phyloP scores from a whole-genome alignment of 2,888 invertebrate species.

The Carabus problematicus region DNA sequence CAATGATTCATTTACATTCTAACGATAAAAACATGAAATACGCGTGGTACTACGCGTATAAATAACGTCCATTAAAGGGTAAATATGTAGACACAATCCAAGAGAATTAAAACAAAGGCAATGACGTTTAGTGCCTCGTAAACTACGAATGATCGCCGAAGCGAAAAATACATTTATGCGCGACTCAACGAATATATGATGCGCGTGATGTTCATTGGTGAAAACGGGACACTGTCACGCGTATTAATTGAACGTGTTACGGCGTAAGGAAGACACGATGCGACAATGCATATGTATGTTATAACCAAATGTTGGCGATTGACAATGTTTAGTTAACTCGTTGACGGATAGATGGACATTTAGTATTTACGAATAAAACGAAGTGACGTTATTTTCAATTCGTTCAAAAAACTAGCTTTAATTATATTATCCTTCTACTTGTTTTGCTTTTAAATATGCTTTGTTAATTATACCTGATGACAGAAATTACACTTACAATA shows the following conservation, averaged over 20 bases:
- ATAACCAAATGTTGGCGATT: too few relatives aligned
- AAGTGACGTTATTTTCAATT: too few relatives aligned
- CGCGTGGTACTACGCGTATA: background rate
- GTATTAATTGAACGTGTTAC: constrained; percentile 26
- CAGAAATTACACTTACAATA: too few relatives aligned
- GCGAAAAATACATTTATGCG: constrained; percentile 24
- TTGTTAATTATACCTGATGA: too few relatives aligned
- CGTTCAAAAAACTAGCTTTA: too few relatives aligned
- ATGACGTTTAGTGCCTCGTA: constrained; percentile 5
- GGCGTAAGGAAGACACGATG: constrained; percentile 12
- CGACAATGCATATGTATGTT: too few relatives aligned
- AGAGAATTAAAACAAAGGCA: constrained; percentile 12
- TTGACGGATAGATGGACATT: too few relatives aligned
- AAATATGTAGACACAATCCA: background rate
- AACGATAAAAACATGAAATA: background rate
- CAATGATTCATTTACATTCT: too few relatives aligned
- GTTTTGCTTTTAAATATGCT: too few relatives aligned
- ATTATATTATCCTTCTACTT: too few relatives aligned
- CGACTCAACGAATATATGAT: constrained; percentile 15
- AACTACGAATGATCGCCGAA: constrained; percentile 13
- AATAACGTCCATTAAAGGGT: background rate
- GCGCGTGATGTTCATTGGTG: constrained; percentile 5
- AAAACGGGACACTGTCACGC: constrained; percentile 15
- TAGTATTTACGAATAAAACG: too few relatives aligned
- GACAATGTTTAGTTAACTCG: too few relatives aligned